Conservation (phyloP, 2,888 invertebrate species). For the Graphium colonna region DNA sequence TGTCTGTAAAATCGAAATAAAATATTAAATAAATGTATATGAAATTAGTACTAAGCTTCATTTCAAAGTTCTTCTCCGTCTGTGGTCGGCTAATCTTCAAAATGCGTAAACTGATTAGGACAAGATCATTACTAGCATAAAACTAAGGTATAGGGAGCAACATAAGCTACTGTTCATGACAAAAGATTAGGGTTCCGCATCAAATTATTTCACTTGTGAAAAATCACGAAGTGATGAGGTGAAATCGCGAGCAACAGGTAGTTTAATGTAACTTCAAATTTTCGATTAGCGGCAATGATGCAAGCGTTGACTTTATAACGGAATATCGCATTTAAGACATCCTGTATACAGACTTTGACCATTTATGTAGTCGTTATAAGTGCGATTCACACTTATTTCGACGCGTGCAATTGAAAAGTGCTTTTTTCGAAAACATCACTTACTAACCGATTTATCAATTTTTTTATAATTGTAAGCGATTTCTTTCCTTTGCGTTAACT, state of each 20-base stretch:
- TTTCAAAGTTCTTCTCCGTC: no score
- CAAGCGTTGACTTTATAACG: constrained; percentile 53
- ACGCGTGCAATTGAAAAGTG: constrained; percentile 20
- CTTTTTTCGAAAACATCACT: constrained; percentile 3
- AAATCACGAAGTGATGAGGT: no score
- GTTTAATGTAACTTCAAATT: constrained; percentile 32
- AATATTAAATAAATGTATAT: no score
- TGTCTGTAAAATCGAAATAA: no score
- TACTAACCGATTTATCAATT: constrained; percentile 17
- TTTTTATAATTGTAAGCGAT: constrained; percentile 21
- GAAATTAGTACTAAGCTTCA: no score
- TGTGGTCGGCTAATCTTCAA: no score
- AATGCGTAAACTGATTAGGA: no score
- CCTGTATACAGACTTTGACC: constrained; percentile 25
- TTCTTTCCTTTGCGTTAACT: not conserved
- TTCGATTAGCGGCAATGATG: constrained; percentile 68
- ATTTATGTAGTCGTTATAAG: constrained; percentile 17
- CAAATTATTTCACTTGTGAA: no score
- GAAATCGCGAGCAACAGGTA: constrained; percentile 47
- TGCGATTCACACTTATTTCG: constrained; percentile 18
- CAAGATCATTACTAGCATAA: no score
- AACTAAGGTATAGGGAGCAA: no score
- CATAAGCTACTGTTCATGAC: no score
- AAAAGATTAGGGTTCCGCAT: no score
- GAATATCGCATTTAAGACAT: constrained; percentile 35